phyloP scores from a whole-genome alignment of 2,113 vertebrate species.

The Hiodon tergisus region DNA sequence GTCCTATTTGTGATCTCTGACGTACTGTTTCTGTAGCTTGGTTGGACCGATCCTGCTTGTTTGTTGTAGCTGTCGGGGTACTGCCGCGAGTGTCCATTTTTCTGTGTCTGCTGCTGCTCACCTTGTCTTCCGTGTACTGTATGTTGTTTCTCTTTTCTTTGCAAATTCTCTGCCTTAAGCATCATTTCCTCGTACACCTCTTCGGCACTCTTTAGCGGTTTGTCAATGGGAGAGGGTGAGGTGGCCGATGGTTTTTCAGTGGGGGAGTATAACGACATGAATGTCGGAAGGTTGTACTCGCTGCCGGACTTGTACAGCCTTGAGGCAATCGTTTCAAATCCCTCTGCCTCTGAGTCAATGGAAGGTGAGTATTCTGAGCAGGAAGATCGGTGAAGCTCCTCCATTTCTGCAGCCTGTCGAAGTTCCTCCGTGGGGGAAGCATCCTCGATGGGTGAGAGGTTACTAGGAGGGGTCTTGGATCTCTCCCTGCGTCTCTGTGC shows the following conservation, averaged over 20 bases:
- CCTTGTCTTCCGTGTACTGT: conserved; percentile 71
- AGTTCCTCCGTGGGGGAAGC: conserved; percentile 94
- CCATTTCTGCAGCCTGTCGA: conserved; percentile 95
- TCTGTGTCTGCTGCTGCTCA: conserved; percentile 76
- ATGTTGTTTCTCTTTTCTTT: conserved; percentile 77
- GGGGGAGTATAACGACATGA: conserved; percentile 95
- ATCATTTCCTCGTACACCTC: conserved; percentile 99
- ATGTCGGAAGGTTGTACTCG: conserved; percentile 92
- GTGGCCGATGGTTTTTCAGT: conserved; percentile 71
- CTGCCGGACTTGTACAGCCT: conserved; percentile 93
- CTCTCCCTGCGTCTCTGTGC: conserved; percentile 91
- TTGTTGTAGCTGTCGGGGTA: conserved; percentile 54
- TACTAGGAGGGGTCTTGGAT: conserved; percentile 95
- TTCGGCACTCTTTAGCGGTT: conserved; percentile 89
- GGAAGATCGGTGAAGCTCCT: conserved; percentile 94
- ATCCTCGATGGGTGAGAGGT: conserved; percentile 93
- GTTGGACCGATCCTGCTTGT: conserved; percentile 49
- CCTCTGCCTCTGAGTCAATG: conserved; percentile 89
- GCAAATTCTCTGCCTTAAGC: conserved; percentile 90
- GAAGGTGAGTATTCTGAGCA: conserved; percentile 96
- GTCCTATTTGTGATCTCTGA: conserved; percentile 67
- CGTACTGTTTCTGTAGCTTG: conserved; percentile 57
- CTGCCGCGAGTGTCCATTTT: conserved; percentile 58
- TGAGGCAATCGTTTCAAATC: conserved; percentile 70
- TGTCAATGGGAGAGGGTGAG: conserved; percentile 65